These are phyloP conservation scores for Drosophila parabipectinata DNA, from an alignment of 1,140 invertebrate species.

Conservation along the genomic window DNA sequence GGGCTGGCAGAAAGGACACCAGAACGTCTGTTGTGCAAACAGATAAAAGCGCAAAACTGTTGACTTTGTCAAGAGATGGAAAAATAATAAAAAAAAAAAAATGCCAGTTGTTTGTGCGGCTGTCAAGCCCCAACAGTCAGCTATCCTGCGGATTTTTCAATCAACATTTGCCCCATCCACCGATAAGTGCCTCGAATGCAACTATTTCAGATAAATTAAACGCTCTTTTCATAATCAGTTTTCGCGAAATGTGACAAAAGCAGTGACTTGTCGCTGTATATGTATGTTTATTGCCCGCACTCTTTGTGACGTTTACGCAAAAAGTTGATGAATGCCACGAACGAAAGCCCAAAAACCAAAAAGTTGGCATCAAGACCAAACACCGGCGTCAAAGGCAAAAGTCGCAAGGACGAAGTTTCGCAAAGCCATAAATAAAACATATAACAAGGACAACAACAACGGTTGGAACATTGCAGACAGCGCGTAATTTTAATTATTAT, in stretches of 20 bases:
- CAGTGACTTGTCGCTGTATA: conserved; percentile 25
- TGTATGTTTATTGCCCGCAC: conserved; percentile 16
- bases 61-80: conserved; percentile 73
- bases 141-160: conserved; percentile 63
- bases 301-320: conserved; percentile 41
- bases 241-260: conserved; percentile 34
- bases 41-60: conserved; percentile 77
- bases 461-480: conserved; percentile 61
- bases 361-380: conserved; percentile 70
- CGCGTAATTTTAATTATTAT: conserved; percentile 80
- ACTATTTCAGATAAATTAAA: conserved; percentile 44
- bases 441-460: conserved; percentile 58
- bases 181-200: conserved; percentile 14
- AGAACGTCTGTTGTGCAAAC: conserved; percentile 64
- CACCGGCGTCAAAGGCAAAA: conserved; percentile 66
- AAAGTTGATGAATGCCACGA: conserved; percentile 76
- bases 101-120: conserved; percentile 22
- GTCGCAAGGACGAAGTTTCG: conserved; percentile 56
- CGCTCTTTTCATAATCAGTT: conserved; percentile 34
- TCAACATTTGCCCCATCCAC: conserved; percentile 29
- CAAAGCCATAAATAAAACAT: conserved; percentile 69
- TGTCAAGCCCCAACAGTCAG: conserved; percentile 43
- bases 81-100: conserved; percentile 62
- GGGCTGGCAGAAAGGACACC: not conserved
- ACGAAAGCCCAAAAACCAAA: conserved; percentile 28